Base-by-base conservation (phyloP, 2,797 vertebrate genomes). In the Melanotaenia pygmaea region DNA sequence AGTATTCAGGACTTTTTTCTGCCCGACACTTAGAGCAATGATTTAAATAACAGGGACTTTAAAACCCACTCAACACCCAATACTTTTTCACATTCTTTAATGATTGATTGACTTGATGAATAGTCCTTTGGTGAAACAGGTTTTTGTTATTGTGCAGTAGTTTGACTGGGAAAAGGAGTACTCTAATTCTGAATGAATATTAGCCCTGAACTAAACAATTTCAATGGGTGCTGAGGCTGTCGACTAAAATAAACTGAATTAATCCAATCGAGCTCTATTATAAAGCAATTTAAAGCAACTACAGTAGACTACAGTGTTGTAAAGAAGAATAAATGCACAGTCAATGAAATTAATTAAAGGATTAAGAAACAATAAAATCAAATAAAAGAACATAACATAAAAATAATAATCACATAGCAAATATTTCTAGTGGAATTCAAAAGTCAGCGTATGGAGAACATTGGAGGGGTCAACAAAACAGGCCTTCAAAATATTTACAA, bases 51-150 rank as follows among this genome's bases (percentile, higher is more conserved):
- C 72, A 71, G 28, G 28, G 67, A 72, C 32, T 64, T 66, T 64
- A 64, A 53, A 47, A 71, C 7, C 73, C 22, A 67, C 32, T 56
- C 60, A 2, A 67, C 51, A 32, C 63, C 70, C 45, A 67, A 30
- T 59, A 9, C 53, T 59, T 47, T 57, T 77, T 64, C 78, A 66
- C 69, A 70, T 16, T 80, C 67, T 75, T 43, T 69, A 77, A 67
- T 81, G 79, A 83, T 13, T 81, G 79, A 83, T 13, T 78, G 74
- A 79, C 81, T 76, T 76, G 64, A 86, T 67, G 30, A 85, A 77
- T 8, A 59, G 59, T 66, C 57, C 63, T 79, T 50, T 74, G 76
- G 37, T 74, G 76, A 68, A 37, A 4, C 67, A 79, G 72, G 67
- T 45, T 72, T 77, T 80, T 74, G 57, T 62, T 50, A 74, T 59